Evolutionary conservation across 2,797 vertebrate genomes (phyloP), one percentile per base, ranked within the genome.

Genomic region (Falco peregrinus): DNA sequence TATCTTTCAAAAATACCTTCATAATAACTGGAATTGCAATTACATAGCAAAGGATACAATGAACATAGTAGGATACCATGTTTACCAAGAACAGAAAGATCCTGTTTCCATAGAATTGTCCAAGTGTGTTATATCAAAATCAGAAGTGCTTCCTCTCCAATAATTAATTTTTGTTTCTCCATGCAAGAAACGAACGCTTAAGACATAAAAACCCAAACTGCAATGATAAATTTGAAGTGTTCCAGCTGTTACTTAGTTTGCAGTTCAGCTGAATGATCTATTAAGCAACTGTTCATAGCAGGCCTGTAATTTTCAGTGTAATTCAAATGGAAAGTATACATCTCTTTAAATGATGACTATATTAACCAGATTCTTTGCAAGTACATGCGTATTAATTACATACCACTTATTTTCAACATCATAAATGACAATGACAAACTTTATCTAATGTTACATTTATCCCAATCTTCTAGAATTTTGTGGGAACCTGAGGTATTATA

Each of bases 161-260:
- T 5, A 71, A 48, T 11, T 37, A 8, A 11, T 31, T 63, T 67
- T 28, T 92, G 16, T 64, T 68, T 48, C 54, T 56, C 35, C 35
- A 6, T 7, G n/a, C 8, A 53, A 53, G 51, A 63, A 57, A 48
- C 17, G 37, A 68, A 53, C 0, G 0, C 31, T 47, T 20, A 21
- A 67, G 83, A 47, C 18, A 54, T 51, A 25, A 57, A 54, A 68
- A 75, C 41, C 15, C 45, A 59, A 84, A 56, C 11, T 1, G 3
- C 41, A 70, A 21, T 16, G 25, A 57, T 63, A 47, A 74, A 70
- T 60, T 71, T 76, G 41, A 37, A 76, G 25, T 4, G 10, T 43
- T 82, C 19, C 70, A 75, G 48, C 63, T 92, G 54, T 24, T 76
- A 7, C 11, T 71, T 21, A 11, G 26, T 33, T 39, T 79, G 20